Evolutionary conservation across 2,797 vertebrate species (phyloP), one percentile per base, ranked within the genome.

Genomic region (Sardinella longiceps): DNA sequence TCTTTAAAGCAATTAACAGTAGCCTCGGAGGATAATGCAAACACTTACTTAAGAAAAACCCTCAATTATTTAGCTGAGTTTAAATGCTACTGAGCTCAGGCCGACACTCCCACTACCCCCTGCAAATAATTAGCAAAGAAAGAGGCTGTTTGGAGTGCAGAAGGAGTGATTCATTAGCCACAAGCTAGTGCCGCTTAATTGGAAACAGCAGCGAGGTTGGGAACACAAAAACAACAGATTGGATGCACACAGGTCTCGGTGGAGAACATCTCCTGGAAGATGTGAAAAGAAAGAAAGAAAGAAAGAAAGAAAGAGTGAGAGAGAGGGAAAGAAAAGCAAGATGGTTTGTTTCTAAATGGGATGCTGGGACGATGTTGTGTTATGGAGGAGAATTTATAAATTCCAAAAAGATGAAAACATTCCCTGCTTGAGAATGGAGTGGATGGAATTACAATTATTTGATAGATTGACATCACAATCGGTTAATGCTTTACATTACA

Each of bases 221-320:
- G 88, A 77, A 89, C 85, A 46, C 46, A 83, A 93, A 88, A 93
- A 88, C 85, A 89, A 84, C 84, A 87, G 87, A 88, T 83, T 91
- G 90, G 87, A 90, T 91, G 82, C 33, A 80, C 87, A 63, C 83
- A 88, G 83, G 28, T 84, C 18, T 84, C 39, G 7, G 60, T 39
- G 83, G 89, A 85, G 85, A 66, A 84, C 60, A 90, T 84, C 88
- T 86, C 63, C 33, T 12, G 25, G 30, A 63, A 63, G 25, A 74
- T 39, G 30, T 30, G 30, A 87, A 28, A 70, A 87, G 87, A 89
- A 84, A 86, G 66, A 81, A 85, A 82, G 90, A 39, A 10, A 18
- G 87, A 28, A 70, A 87, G 87, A 89, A 84, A 87, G 63, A 81
- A 85, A 83, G 90, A 83, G 83, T n/a, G n/a, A 43, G 43, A 39